Base-by-base conservation (phyloP, 2,888 invertebrate genomes). In the Cryptus armator region DNA sequence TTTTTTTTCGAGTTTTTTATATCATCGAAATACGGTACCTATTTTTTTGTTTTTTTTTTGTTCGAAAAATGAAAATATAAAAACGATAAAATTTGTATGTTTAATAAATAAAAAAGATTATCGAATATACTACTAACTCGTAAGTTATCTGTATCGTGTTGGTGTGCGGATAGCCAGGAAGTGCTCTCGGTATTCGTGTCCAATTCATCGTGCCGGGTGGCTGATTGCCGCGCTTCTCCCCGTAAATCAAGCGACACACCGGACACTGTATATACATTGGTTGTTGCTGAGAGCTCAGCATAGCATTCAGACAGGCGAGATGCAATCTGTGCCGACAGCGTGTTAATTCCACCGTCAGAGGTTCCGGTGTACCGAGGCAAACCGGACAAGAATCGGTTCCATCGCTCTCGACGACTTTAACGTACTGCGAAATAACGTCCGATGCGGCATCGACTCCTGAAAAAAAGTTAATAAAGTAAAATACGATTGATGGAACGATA, bases 181-280 rank as follows among this genome's bases (percentile, higher is more conserved):
- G 92, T 85, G 96, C 95, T 87, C 96, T 95, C 85, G 96, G 96
- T 87, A 97, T 95, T 86, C 96, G 94, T 72, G 96, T 95, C 97
- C 97, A 97, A 89, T 97, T 96, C 97, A 98, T 97, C 87, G 96
- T 96, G 82, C 97, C 97, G 32, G 96, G 95, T 1, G 98, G 98
- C 94, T 98, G 98, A 93, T 96, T 97, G 56, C 97, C 97, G 94
- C 95, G 88, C 92, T 96, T 96, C 94, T 97, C 97, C 0, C 98
- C 98, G 93, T 98, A 98, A 89, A 97, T 96, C 89, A 96, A 96
- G 86, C 98, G 97, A 94, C 98, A 98, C 32, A 97, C 97, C 3
- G 97, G 97, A 93, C 98, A 98, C 93, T 97, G 97, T 89, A 98
- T 96, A 93, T 97, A 97, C 89, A 97, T 93, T 4, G 92, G 93